phyloP scores from a whole-genome alignment of 2,888 invertebrate genomes.

The Cantharis flavilabris region DNA sequence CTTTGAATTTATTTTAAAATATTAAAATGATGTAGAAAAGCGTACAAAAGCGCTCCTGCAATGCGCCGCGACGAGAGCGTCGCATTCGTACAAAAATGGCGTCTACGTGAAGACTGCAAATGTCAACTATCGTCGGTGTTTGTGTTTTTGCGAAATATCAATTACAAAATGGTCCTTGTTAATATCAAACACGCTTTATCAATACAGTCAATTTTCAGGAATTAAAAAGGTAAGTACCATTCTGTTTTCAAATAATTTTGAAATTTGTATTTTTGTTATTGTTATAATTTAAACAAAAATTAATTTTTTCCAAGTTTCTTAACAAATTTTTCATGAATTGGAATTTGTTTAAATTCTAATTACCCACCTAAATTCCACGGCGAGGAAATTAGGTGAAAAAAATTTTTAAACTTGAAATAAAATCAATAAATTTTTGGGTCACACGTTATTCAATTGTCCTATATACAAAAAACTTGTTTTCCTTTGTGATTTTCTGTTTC shows the following conservation, averaged over 20 bases:
- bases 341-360: not conserved
- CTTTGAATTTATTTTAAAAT: not conserved
- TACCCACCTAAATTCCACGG: not conserved
- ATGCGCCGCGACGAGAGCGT: conserved; percentile 40
- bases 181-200: not conserved
- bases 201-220: not conserved
- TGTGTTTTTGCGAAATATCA: not conserved
- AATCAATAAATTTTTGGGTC: conserved; percentile 26
- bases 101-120: conserved; percentile 26
- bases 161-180: not conserved
- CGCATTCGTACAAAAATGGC: conserved; percentile 36
- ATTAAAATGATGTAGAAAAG: not conserved
- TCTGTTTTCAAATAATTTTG: not conserved
- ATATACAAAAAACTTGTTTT: not conserved
- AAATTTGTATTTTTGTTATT: not conserved
- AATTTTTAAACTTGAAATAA: conserved; percentile 1
- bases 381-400: not conserved
- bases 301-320: not conserved
- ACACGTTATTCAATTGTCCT: conserved; percentile 4
- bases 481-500: not conserved
- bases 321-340: not conserved
- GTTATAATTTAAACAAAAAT: not conserved
- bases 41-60: conserved; percentile 31
- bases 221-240: not conserved
- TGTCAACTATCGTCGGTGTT: conserved; percentile 8